These are phyloP conservation scores for Unio pictorum DNA, from an alignment of 2,888 invertebrate genomes.

Conservation along the genomic window DNA sequence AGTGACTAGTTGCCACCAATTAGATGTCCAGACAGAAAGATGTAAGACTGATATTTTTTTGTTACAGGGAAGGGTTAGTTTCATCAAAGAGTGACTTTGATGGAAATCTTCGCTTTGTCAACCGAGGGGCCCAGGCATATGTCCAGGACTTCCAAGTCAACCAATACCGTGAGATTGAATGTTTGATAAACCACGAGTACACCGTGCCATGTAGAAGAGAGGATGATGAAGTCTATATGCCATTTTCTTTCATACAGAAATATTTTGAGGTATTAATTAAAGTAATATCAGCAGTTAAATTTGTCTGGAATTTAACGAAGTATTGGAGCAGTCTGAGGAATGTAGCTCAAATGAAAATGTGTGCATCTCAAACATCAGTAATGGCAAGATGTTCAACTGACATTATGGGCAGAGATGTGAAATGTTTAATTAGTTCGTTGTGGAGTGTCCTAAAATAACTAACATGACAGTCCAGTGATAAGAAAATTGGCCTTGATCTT, in stretches of 20 bases:
- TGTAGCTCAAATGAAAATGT: too few relatives aligned
- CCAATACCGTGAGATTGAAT: conserved; percentile 71
- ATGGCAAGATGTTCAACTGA: too few relatives aligned
- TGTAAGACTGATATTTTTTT: too few relatives aligned
- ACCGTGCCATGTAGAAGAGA: conserved; percentile 85
- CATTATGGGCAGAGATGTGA: too few relatives aligned
- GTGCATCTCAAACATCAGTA: too few relatives aligned
- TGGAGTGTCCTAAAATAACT: too few relatives aligned
- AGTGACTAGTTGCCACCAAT: background rate
- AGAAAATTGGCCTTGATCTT: too few relatives aligned
- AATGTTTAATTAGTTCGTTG: too few relatives aligned
- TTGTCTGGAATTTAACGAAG: background rate
- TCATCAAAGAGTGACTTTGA: conserved; percentile 7
- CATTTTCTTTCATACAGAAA: conserved; percentile 92
- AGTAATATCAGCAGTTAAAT: background rate
- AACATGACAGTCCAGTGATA: too few relatives aligned
- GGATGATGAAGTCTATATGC: conserved; percentile 89
- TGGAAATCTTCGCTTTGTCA: conserved; percentile 17
- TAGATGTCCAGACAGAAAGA: too few relatives aligned
- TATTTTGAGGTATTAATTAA: conserved; percentile 87
- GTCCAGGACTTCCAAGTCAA: conserved; percentile 28
- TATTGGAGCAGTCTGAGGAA: too few relatives aligned
- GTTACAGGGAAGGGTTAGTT: background rate
- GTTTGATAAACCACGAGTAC: conserved; percentile 90
- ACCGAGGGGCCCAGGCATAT: conserved; percentile 35